These are phyloP conservation scores for Geococcyx californianus DNA, from an alignment of 2,113 vertebrate genomes.

Conservation along the genomic window DNA sequence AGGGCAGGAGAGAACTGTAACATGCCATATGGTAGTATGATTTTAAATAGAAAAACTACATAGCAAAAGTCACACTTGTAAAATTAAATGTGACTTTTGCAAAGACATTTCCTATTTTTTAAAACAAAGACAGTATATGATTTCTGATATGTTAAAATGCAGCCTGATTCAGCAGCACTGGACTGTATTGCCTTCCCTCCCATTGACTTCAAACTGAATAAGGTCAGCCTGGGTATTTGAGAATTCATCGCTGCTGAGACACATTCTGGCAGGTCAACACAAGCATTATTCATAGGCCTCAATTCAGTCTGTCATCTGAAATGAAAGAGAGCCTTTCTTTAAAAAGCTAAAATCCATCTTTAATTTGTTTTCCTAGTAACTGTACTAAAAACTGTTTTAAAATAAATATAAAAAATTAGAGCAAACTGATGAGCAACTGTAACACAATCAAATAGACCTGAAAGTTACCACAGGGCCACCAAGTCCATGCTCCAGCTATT, in stretches of 20 bases:
- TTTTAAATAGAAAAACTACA: background rate
- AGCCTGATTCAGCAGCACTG: slow-evolving; percentile 1
- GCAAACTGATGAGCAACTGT: background rate
- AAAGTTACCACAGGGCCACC: background rate
- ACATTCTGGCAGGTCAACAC: slow-evolving; percentile 66
- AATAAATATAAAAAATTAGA: slow-evolving; percentile 28
- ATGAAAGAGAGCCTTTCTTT: slow-evolving; percentile 52
- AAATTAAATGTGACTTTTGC: background rate
- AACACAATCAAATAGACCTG: background rate
- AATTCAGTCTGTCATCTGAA: slow-evolving; percentile 59
- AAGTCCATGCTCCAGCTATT: background rate
- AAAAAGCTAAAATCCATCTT: slow-evolving; percentile 56
- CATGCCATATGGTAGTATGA: background rate
- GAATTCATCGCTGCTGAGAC: slow-evolving; percentile 48
- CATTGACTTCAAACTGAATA: slow-evolving; percentile 60
- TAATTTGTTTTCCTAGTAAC: slow-evolving; percentile 56
- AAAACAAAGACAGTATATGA: background rate
- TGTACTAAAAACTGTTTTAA: slow-evolving; percentile 37
- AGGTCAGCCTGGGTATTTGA: slow-evolving; percentile 49
- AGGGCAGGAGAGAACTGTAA: background rate
- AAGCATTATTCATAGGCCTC: slow-evolving; percentile 62
- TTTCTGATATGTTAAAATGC: background rate
- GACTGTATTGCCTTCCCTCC: slow-evolving; percentile 29
- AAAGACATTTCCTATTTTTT: background rate
- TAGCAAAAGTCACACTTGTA: background rate